phyloP scores from a whole-genome alignment of 2,113 vertebrate genomes.

The Oncorhynchus masou region DNA sequence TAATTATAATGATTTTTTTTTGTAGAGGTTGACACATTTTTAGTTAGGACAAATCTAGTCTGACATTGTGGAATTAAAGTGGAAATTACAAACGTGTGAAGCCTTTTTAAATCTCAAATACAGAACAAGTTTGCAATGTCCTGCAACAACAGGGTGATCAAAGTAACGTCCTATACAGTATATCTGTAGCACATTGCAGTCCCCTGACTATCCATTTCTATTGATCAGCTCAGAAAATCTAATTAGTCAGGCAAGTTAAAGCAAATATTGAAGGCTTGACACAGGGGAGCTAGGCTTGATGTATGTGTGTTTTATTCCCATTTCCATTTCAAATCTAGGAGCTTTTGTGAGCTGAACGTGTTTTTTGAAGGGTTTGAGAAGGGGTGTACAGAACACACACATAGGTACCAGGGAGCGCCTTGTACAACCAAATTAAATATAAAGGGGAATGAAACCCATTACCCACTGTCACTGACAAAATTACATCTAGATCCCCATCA shows the following conservation, averaged over 20 bases:
- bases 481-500: slow-evolving; percentile 33
- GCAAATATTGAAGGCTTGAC: not conserved
- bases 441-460: slow-evolving; percentile 47
- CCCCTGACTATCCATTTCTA: too few species aligned
- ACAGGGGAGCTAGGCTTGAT: not conserved
- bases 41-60: too few species aligned
- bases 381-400: not conserved
- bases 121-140: too few species aligned
- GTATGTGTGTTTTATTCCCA: not conserved
- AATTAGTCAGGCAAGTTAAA: not conserved
- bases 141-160: too few species aligned
- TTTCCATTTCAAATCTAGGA: not conserved
- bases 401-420: not conserved
- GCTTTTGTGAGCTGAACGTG: not conserved
- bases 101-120: too few species aligned
- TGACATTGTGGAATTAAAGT: too few species aligned
- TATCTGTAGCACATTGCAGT: too few species aligned
- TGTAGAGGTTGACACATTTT: too few species aligned
- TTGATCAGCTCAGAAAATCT: not conserved
- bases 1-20: too few species aligned
- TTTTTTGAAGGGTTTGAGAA: not conserved
- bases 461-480: slow-evolving; percentile 51
- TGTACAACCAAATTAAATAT: slow-evolving; percentile 42
- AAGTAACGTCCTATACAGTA: too few species aligned
- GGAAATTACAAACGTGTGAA: too few species aligned